Percentiles rank a stretch among this genome's conserved stretches.
phyloP scores from a whole-genome alignment of 1,140 invertebrate species.

The Drosophila busckii region DNA sequence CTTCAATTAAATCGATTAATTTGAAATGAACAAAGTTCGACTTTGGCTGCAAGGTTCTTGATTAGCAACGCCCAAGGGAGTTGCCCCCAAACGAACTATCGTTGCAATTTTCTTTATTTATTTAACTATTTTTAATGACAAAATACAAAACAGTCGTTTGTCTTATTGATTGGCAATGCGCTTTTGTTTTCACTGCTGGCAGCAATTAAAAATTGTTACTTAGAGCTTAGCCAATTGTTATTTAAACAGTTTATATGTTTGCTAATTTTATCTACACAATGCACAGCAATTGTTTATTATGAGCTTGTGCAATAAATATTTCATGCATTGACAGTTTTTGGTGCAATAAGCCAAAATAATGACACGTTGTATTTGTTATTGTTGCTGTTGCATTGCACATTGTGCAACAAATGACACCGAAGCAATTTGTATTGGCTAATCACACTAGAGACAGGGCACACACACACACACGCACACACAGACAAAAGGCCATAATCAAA shows the following conservation, averaged over 20 bases:
- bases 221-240: no score
- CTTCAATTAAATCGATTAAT: slow-evolving; percentile 75
- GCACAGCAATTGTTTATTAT: slow-evolving; percentile 26
- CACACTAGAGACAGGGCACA: slow-evolving; percentile 33
- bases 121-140: neutral
- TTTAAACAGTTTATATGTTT: no score
- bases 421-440: slow-evolving; percentile 67
- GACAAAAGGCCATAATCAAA: slow-evolving; percentile 48
- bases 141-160: neutral
- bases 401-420: slow-evolving; percentile 64
- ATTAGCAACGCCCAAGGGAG: slow-evolving; percentile 30
- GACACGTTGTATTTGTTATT: slow-evolving; percentile 24
- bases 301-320: slow-evolving; percentile 48
- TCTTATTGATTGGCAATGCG: slow-evolving; percentile 1
- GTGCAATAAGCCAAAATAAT: slow-evolving; percentile 45
- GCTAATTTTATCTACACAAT: no score
- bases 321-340: slow-evolving; percentile 54
- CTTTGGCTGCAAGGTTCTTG: slow-evolving; percentile 19
- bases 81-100: neutral
- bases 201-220: no score
- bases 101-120: neutral
- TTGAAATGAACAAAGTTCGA: slow-evolving; percentile 40
- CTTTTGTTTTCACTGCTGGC: neutral
- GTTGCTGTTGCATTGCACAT: slow-evolving; percentile 33
- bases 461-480: neutral